Evolutionary conservation across 2,888 invertebrate genomes (phyloP).

Genomic region (Brenthis daphne): DNA sequence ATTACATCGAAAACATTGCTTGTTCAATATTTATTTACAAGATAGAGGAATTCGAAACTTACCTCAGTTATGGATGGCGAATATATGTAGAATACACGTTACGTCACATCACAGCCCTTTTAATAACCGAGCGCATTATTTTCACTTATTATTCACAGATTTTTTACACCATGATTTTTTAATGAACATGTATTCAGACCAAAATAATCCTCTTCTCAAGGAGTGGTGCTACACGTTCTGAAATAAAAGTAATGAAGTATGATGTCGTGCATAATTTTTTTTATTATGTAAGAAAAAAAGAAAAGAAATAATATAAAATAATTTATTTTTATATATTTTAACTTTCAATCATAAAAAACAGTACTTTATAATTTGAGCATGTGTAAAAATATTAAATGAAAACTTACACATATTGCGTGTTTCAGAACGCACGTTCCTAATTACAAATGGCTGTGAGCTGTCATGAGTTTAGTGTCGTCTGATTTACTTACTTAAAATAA

Average conservation of each 20-base stretch:
- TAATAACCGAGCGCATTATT: constrained; percentile 26
- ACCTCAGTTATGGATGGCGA: constrained; percentile 19
- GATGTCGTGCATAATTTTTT: constrained; percentile 6
- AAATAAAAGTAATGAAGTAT: constrained; percentile 27
- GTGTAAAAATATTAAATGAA: neutral
- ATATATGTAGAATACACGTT: constrained; percentile 5
- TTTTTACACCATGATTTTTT: constrained; percentile 26
- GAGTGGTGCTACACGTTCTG: constrained; percentile 46
- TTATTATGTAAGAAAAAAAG: neutral
- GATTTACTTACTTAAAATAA: constrained; percentile 16
- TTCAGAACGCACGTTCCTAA: constrained; percentile 51
- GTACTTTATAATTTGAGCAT: too few species aligned
- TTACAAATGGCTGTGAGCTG: constrained; percentile 43
- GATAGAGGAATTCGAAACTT: constrained; percentile 14
- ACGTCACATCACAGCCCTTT: constrained; percentile 27
- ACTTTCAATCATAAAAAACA: too few species aligned
- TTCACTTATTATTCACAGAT: constrained; percentile 25
- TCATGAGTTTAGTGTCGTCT: constrained; percentile 45
- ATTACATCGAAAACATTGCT: constrained; percentile 15
- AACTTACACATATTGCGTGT: constrained; percentile 17
- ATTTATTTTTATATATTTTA: neutral
- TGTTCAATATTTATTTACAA: constrained; percentile 27
- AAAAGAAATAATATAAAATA: neutral
- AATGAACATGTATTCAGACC: constrained; percentile 35
- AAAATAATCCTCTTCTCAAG: constrained; percentile 48